A percentile compares a stretch with the other conserved stretches of the same genome.
phyloP scores from a whole-genome alignment of 2,888 invertebrate species.

The Orthosia gracilis region DNA sequence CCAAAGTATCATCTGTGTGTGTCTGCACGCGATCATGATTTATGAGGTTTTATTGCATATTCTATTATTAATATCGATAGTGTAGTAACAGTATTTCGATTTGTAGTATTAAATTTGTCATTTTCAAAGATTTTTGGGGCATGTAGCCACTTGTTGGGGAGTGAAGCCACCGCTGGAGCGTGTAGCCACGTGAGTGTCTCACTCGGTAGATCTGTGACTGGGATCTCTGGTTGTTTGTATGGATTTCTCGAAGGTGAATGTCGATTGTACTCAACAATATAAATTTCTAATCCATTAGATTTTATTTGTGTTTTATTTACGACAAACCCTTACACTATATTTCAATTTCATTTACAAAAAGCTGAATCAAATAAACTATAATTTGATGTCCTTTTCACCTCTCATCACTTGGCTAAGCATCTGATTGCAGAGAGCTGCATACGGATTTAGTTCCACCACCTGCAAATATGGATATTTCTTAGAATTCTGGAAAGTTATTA shows the following conservation, averaged over 20 bases:
- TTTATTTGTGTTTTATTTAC: slow-evolving; percentile 82
- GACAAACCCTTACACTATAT: slow-evolving; percentile 11
- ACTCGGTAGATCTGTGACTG: slow-evolving; percentile 68
- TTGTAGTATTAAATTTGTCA: slow-evolving; percentile 88
- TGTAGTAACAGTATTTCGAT: slow-evolving; percentile 87
- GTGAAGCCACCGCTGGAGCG: slow-evolving; percentile 65
- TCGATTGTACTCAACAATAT: slow-evolving; percentile 90
- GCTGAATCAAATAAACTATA: slow-evolving; percentile 64
- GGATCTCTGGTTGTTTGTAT: slow-evolving; percentile 75
- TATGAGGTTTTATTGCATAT: slow-evolving; percentile 86
- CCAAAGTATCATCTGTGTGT: slow-evolving; percentile 65
- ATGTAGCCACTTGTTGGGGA: slow-evolving; percentile 68
- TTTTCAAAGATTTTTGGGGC: slow-evolving; percentile 79
- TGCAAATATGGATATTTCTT: slow-evolving; percentile 76
- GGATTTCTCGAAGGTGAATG: slow-evolving; percentile 84
- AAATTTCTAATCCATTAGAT: slow-evolving; percentile 91
- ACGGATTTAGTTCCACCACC: slow-evolving; percentile 97
- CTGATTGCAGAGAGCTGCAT: slow-evolving; percentile 98
- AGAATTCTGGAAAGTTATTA: neutral
- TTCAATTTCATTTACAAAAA: slow-evolving; percentile 5
- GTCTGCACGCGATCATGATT: slow-evolving; percentile 77
- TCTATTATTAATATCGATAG: slow-evolving; percentile 84
- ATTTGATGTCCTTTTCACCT: slow-evolving; percentile 84
- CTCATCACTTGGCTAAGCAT: slow-evolving; percentile 96
- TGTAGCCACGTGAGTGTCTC: slow-evolving; percentile 42